These are phyloP conservation scores for Epirrita christyi DNA, from an alignment of 2,888 invertebrate genomes.

Conservation along the genomic window DNA sequence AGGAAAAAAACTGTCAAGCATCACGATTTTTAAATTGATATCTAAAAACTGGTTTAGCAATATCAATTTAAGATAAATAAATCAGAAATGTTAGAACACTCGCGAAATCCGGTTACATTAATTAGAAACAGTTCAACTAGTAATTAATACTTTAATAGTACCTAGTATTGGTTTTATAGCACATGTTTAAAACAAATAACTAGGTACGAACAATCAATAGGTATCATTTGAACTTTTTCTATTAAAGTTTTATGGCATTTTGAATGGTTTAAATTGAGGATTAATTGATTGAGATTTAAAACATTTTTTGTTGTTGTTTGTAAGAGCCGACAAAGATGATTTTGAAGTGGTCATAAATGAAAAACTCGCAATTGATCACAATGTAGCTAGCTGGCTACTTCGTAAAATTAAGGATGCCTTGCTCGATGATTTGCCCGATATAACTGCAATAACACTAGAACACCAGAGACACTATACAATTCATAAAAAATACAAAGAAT, in stretches of 20 bases:
- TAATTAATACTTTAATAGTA: conserved; percentile 6
- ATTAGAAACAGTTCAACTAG: conserved; percentile 9
- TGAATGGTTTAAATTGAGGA: background rate
- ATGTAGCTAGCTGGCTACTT: too few species aligned
- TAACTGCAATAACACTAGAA: too few species aligned
- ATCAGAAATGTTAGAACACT: conserved; percentile 10
- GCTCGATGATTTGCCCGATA: too few species aligned
- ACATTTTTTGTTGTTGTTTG: background rate
- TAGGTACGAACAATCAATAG: background rate
- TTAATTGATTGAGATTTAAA: background rate
- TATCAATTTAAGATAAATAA: conserved; percentile 2
- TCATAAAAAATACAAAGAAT: too few species aligned
- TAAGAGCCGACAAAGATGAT: too few species aligned
- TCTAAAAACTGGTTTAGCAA: conserved; percentile 8
- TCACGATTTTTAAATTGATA: conserved; percentile 4
- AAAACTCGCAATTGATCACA: too few species aligned
- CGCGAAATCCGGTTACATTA: conserved; percentile 18
- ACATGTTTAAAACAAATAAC: conserved; percentile 15
- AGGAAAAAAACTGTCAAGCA: too few species aligned
- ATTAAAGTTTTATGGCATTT: background rate
- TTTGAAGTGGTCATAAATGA: too few species aligned
- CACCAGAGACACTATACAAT: too few species aligned
- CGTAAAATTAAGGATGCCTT: too few species aligned
- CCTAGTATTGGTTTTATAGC: conserved; percentile 8
- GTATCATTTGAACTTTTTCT: background rate